phyloP scores from a whole-genome alignment of 2,888 invertebrate genomes.

The Drosophila algonquin region DNA sequence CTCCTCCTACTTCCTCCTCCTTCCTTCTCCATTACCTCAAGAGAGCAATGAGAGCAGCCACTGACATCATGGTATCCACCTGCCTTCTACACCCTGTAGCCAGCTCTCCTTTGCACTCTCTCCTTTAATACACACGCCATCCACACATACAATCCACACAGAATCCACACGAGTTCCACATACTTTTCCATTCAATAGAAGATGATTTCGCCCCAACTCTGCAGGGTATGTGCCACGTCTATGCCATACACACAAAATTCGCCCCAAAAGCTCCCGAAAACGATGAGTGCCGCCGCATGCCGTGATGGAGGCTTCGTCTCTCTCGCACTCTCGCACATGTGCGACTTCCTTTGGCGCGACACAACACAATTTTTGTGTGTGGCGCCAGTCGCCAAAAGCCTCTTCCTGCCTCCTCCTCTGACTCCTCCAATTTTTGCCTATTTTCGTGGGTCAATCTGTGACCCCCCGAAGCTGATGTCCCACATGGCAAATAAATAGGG shows the following conservation, averaged over 20 bases:
- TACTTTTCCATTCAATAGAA: no score
- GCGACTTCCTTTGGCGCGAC: constrained; percentile 40
- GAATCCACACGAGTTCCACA: no score
- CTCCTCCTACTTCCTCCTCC: not conserved
- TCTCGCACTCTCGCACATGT: constrained; percentile 16
- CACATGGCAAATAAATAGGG: no score
- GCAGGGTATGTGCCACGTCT: not conserved
- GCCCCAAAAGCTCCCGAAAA: not conserved
- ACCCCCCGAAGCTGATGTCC: constrained; percentile 17
- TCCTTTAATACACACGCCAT: no score
- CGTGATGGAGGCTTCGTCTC: no score
- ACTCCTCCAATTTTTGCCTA: not conserved
- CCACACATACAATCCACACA: no score
- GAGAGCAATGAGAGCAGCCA: not conserved
- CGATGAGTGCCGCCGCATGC: not conserved
- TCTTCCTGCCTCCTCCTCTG: not conserved
- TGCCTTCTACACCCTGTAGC: not conserved
- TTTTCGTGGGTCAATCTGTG: constrained; percentile 18
- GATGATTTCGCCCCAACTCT: not conserved
- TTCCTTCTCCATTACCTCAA: not conserved
- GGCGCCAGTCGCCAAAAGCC: constrained; percentile 19
- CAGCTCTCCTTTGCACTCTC: no score
- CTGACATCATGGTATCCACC: not conserved
- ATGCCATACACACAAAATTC: constrained; percentile 23
- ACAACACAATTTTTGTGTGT: constrained; percentile 24